phyloP scores from a whole-genome alignment of 2,113 vertebrate species.

The Corydoras sp. region DNA sequence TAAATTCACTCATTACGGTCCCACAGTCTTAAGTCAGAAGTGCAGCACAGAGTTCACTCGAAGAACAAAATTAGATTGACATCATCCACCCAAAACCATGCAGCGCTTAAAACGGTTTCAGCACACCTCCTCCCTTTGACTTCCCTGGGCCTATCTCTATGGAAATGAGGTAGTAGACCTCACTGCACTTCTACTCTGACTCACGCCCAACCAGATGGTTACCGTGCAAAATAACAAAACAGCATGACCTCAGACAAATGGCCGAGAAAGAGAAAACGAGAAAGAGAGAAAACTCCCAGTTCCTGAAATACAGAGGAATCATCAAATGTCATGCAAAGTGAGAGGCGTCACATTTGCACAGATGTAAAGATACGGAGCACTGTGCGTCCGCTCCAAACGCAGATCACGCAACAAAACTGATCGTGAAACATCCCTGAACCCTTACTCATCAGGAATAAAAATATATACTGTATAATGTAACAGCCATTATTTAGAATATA shows the following conservation, averaged over 20 bases:
- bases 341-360: neutral
- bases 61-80: slow-evolving; percentile 8
- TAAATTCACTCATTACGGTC: no score
- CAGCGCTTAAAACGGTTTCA: neutral
- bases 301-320: slow-evolving; percentile 18
- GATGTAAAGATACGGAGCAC: neutral
- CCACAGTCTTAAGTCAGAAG: no score
- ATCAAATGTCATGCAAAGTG: neutral
- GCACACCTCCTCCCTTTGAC: neutral
- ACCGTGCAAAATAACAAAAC: neutral
- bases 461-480: no score
- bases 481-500: no score
- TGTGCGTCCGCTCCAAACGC: neutral
- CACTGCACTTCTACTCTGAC: slow-evolving; percentile 7
- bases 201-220: slow-evolving; percentile 7
- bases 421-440: no score
- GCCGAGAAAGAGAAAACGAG: neutral
- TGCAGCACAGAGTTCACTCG: neutral
- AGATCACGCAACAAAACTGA: neutral
- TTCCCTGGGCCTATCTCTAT: neutral
- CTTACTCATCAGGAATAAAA: no score
- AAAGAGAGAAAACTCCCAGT: slow-evolving; percentile 2
- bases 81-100: slow-evolving; percentile 1
- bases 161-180: neutral
- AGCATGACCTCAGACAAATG: neutral